Evolutionary conservation across 2,113 vertebrate genomes (phyloP).

Genomic region (Columbina picui): DNA sequence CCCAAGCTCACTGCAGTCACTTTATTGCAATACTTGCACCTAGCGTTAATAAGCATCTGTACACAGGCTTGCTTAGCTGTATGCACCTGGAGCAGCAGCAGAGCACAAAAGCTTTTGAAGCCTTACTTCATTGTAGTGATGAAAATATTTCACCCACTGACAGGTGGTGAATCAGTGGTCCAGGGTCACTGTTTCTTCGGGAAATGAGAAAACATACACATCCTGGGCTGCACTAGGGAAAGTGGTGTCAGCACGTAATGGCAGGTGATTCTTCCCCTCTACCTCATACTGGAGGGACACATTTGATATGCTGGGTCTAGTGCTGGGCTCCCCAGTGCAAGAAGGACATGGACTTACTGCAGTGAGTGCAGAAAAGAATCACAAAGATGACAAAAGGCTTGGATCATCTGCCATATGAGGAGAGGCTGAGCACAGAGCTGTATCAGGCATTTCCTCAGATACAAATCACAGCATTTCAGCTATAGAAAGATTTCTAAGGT

Average conservation of each 20-base stretch:
- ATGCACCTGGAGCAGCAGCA: neutral
- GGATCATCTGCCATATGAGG: neutral
- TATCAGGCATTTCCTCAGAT: neutral
- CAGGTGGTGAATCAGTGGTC: neutral
- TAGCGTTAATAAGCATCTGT: accelerated
- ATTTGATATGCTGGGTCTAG: neutral
- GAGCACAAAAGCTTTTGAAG: neutral
- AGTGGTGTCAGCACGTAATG: neutral
- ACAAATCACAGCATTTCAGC: neutral
- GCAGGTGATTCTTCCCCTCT: neutral
- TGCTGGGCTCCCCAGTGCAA: neutral
- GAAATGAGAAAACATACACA: neutral
- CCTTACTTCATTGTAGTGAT: neutral
- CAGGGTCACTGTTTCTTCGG: neutral
- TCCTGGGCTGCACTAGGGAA: neutral
- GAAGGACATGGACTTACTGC: neutral
- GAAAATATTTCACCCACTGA: neutral
- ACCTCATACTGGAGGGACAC: neutral
- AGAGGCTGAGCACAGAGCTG: neutral
- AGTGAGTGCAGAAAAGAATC: neutral
- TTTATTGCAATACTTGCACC: neutral
- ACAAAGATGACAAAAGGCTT: neutral
- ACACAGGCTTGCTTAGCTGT: accelerated
- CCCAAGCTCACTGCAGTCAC: neutral
- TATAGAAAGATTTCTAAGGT: neutral